These are phyloP conservation scores for Capromys pilorides DNA, from an alignment of 2,797 vertebrate species.

Conservation along the genomic window DNA sequence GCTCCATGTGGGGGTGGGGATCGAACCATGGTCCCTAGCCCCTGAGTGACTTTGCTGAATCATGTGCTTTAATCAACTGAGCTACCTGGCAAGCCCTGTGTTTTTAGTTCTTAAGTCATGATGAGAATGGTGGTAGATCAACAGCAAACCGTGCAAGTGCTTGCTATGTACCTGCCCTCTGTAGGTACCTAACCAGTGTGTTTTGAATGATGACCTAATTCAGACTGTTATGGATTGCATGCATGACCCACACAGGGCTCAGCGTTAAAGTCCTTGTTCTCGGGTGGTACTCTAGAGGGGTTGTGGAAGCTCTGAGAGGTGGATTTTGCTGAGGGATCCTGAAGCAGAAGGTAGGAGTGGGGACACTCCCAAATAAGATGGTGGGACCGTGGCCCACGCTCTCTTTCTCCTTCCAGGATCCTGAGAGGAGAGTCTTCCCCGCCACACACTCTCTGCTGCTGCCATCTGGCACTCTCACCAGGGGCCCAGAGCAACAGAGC, in stretches of 20 bases:
- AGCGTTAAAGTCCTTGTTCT: neutral
- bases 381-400: neutral
- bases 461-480: neutral
- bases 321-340: neutral
- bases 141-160: neutral
- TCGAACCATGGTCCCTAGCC: too few relatives aligned
- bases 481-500: neutral
- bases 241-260: neutral
- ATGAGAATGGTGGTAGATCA: neutral
- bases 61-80: too few relatives aligned
- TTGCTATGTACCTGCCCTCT: neutral
- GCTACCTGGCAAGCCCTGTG: too few relatives aligned
- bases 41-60: too few relatives aligned
- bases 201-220: slow-evolving; percentile 14
- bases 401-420: neutral
- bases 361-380: neutral
- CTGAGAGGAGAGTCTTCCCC: neutral
- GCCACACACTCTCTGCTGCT: neutral
- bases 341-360: neutral
- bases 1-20: too few relatives aligned
- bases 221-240: neutral
- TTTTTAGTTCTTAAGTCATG: neutral
- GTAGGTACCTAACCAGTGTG: neutral
- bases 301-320: neutral
- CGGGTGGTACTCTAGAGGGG: neutral